phyloP scores from a whole-genome alignment of 2,113 vertebrate species.

The Progne subis region DNA sequence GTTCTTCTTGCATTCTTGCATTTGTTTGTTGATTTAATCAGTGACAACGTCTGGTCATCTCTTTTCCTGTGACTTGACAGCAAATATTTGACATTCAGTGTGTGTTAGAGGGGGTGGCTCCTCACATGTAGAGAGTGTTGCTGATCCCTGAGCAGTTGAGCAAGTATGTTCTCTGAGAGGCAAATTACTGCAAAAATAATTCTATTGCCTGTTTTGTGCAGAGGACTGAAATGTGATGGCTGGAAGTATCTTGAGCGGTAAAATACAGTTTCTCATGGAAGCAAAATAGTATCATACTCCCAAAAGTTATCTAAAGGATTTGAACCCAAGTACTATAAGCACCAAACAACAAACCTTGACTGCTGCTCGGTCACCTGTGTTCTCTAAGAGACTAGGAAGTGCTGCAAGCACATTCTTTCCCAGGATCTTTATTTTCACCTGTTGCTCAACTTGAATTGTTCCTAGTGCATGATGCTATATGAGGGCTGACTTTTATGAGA shows the following conservation, averaged over 20 bases:
- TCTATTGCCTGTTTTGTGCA: not conserved
- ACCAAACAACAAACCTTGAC: not conserved
- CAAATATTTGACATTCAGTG: not conserved
- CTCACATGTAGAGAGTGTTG: not conserved
- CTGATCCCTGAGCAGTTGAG: not conserved
- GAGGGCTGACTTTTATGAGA: not conserved
- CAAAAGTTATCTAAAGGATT: not conserved
- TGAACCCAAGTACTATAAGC: not conserved
- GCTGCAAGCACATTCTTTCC: not conserved
- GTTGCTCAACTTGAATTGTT: not conserved
- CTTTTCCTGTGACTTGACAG: not conserved
- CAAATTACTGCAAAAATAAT: not conserved
- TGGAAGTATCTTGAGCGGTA: not conserved
- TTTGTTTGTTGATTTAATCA: not conserved
- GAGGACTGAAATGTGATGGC: not conserved
- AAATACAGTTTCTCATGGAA: not conserved
- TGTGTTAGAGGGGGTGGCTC: not conserved
- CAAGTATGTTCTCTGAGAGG: not conserved
- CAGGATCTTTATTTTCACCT: not conserved
- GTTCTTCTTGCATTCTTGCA: not conserved
- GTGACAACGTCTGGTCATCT: not conserved
- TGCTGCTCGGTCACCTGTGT: not conserved
- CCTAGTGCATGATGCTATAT: not conserved
- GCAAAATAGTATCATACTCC: not conserved
- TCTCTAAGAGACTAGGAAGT: not conserved